Percentiles rank a stretch among this genome's conserved stretches.
These are phyloP conservation scores for Maniola jurtina DNA, from an alignment of 1,140 invertebrate species.

Conservation along the genomic window DNA sequence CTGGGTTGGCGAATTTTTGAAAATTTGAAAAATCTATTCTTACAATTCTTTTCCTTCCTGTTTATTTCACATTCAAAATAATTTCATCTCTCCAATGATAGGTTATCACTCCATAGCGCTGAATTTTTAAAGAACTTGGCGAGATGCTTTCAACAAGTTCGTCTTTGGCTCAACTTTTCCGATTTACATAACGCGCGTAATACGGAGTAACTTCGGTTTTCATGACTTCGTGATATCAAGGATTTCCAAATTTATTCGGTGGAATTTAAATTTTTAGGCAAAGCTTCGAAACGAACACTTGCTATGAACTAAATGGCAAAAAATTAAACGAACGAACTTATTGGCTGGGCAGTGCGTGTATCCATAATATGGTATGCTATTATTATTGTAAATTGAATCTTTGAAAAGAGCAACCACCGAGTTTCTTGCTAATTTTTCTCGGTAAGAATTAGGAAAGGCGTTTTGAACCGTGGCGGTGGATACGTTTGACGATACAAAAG, in stretches of 20 bases:
- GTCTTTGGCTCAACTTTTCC: conserved; percentile 28
- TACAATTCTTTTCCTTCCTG: conserved; percentile 7
- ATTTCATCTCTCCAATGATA: conserved; percentile 25
- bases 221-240: conserved; percentile 33
- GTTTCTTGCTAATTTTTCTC: too few species aligned
- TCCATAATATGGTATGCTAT: too few species aligned
- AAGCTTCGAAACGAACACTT: neutral
- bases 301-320: too few species aligned
- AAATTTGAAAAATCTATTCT: too few species aligned
- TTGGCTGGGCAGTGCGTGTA: too few species aligned
- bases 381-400: too few species aligned
- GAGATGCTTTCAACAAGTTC: conserved; percentile 52
- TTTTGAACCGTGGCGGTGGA: too few species aligned
- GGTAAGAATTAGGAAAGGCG: too few species aligned
- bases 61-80: conserved; percentile 20
- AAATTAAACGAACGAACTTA: too few species aligned
- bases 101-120: conserved; percentile 47
- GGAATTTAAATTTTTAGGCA: conserved; percentile 16
- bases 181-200: conserved; percentile 63
- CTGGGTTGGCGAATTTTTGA: too few species aligned
- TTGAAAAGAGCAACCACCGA: too few species aligned
- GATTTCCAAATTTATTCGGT: conserved; percentile 32
- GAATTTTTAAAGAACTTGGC: conserved; percentile 56
- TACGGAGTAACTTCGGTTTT: conserved; percentile 48
- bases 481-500: too few species aligned